A percentile compares a stretch with the other conserved stretches of the same genome.
These are phyloP conservation scores for Vanessa cardui DNA, from an alignment of 2,888 invertebrate species.

Conservation along the genomic window DNA sequence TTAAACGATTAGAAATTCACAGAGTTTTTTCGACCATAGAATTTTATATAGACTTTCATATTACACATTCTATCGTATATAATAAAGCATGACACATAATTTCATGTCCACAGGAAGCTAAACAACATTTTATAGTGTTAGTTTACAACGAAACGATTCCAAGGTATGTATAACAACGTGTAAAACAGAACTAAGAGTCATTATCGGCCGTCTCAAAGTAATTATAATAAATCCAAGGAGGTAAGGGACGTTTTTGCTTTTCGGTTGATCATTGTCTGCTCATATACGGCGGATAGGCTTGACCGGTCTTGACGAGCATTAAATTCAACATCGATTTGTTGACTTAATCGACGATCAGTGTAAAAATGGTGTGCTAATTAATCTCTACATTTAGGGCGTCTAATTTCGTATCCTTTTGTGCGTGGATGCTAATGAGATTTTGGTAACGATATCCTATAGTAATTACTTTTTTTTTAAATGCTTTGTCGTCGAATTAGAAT, in stretches of 20 bases:
- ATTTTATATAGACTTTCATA: too few species aligned
- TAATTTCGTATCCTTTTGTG: slow-evolving; percentile 1
- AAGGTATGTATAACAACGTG: slow-evolving; percentile 9
- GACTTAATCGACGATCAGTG: slow-evolving; percentile 24
- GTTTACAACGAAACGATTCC: slow-evolving; percentile 4
- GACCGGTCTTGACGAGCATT: slow-evolving; percentile 22
- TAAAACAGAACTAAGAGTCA: slow-evolving; percentile 29
- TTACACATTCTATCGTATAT: background rate
- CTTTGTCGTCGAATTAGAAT: background rate
- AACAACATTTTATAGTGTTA: background rate
- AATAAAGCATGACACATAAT: background rate
- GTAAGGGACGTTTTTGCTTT: slow-evolving; percentile 40
- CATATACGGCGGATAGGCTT: slow-evolving; percentile 39
- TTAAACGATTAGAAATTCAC: too few species aligned
- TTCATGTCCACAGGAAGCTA: slow-evolving; percentile 1
- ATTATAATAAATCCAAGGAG: slow-evolving; percentile 54
- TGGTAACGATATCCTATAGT: background rate
- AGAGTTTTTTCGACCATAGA: too few species aligned
- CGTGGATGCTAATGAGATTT: background rate
- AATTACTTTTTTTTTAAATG: background rate
- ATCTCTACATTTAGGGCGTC: slow-evolving; percentile 15
- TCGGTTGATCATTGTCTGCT: slow-evolving; percentile 37
- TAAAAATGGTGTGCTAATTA: slow-evolving; percentile 11
- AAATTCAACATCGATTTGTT: slow-evolving; percentile 29
- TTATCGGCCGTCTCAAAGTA: slow-evolving; percentile 40